Percentiles rank a stretch among this genome's conserved stretches.
Evolutionary conservation across 2,888 invertebrate genomes (phyloP).

Genomic region (Drosophila barbarae): DNA sequence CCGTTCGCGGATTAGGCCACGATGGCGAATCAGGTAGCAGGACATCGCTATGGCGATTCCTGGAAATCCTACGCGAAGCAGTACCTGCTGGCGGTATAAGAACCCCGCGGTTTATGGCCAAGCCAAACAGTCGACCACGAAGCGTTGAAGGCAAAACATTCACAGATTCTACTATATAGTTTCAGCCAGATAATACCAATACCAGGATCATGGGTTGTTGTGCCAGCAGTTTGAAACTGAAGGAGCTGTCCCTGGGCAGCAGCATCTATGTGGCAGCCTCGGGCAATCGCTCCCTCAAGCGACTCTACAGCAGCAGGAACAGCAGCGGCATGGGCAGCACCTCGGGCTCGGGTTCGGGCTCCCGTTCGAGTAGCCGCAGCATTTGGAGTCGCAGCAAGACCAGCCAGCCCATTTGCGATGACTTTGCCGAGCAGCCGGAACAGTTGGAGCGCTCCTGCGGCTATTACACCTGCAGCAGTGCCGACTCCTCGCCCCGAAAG

Average conservation of each 20-base stretch:
- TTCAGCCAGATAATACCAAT: neutral
- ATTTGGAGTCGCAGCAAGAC: constrained; percentile 52
- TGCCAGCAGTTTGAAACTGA: constrained; percentile 55
- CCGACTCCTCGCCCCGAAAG: constrained; percentile 52
- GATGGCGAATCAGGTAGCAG: constrained; percentile 1
- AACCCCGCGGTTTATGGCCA: constrained; percentile 11
- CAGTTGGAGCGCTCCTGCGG: constrained; percentile 53
- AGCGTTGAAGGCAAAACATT: constrained; percentile 9
- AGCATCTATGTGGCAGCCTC: constrained; percentile 30
- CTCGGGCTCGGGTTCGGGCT: constrained; percentile 30
- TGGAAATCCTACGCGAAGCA: neutral
- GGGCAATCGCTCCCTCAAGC: constrained; percentile 30
- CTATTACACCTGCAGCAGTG: constrained; percentile 63
- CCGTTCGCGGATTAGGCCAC: constrained; percentile 34
- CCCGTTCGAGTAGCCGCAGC: constrained; percentile 34
- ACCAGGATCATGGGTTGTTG: constrained; percentile 65
- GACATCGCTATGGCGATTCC: neutral
- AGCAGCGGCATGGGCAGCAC: constrained; percentile 60
- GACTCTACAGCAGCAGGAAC: constrained; percentile 44
- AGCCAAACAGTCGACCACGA: constrained; percentile 45
- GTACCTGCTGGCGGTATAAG: constrained; percentile 50
- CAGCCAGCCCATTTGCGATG: constrained; percentile 69
- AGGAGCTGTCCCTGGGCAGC: constrained; percentile 33
- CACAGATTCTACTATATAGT: neutral
- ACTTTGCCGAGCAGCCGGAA: constrained; percentile 63